Base-by-base conservation (phyloP, 2,797 vertebrate species). In the Salmo trutta region DNA sequence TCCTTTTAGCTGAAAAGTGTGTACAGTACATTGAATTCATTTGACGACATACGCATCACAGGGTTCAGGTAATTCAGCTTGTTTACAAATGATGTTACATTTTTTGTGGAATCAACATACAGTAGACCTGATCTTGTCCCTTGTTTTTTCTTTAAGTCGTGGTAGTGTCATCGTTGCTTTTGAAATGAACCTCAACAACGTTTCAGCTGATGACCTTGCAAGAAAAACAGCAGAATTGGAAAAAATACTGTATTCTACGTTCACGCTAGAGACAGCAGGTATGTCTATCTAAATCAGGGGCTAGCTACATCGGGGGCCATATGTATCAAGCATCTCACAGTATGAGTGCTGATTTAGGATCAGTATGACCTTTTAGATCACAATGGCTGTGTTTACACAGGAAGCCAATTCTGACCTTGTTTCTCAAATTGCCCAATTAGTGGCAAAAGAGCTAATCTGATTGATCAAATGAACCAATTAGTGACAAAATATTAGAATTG, bases 21-120 rank as follows among this genome's bases (percentile, higher is more conserved):
- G 0, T 95, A 78, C 87, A 94, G 91, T 80, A 75, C 27, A 73
- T 16, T 94, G 4, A 6, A 0, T 0, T 91, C 89, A 79, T 94
- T 94, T 81, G 78, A 90, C 64, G 75, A 0, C 8, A 19, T 95
- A 19, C 5, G 0, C 0, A 88, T 94, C 21, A 74, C 0, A 17
- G 0, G 1, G 0, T 90, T 88, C 81, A 89, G 88, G 93, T 94
- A 29, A 31, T 8, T 54, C 3, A 7, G 7, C 47, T 21, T 27
- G 67, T 21, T 72, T 21, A 54, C 17, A 19, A 47, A 27, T 52
- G 15, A 5, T 29, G n/a, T 54, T 36, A 5, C 4, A 36, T 4
- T 31, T 41, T 52, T 29, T 31, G 5, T 53, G 33, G 7, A 24
- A 6, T 21, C 54, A 15, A 53, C 47, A 10, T 66, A n/a, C 21